These are phyloP conservation scores for Nymphalis polychloros DNA, from an alignment of 2,888 invertebrate genomes.

Conservation along the genomic window DNA sequence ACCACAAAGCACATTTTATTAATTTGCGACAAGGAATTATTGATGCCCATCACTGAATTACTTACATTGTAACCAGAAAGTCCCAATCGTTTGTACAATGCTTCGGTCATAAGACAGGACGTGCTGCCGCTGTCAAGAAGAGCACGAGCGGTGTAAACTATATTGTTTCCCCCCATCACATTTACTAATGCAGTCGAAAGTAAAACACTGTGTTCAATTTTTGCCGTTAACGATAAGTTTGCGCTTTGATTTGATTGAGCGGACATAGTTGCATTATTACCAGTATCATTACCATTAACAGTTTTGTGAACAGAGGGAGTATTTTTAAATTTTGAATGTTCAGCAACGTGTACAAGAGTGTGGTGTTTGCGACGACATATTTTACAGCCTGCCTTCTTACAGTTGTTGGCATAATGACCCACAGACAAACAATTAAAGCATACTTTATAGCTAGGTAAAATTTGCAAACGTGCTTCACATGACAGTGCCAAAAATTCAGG, in stretches of 20 bases:
- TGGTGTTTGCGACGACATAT: slow-evolving; percentile 28
- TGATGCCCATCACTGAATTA: slow-evolving; percentile 8
- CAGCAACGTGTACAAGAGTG: slow-evolving; percentile 19
- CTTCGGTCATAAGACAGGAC: slow-evolving; percentile 21
- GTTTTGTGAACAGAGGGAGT: background rate
- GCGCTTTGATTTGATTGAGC: background rate
- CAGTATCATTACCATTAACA: background rate
- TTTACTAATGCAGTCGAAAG: slow-evolving; percentile 18
- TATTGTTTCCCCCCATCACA: background rate
- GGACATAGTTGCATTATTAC: slow-evolving; percentile 2
- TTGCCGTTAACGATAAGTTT: slow-evolving; percentile 5
- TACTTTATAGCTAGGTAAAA: slow-evolving; percentile 35
- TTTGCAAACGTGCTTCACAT: slow-evolving; percentile 34
- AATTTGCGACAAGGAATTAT: slow-evolving; percentile 6
- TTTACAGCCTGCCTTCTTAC: slow-evolving; percentile 29
- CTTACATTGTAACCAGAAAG: background rate
- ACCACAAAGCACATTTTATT: slow-evolving; percentile 8
- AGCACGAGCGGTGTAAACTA: slow-evolving; percentile 2
- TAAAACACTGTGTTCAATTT: slow-evolving; percentile 2
- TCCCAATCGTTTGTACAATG: background rate
- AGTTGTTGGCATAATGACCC: slow-evolving; percentile 38
- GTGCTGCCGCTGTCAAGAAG: slow-evolving; percentile 26
- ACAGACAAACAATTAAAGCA: slow-evolving; percentile 41
- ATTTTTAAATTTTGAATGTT: slow-evolving; percentile 5
- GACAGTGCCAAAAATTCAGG: slow-evolving; percentile 36